A percentile compares a stretch with the other conserved stretches of the same genome.
Conservation (phyloP, 2,888 invertebrate genomes). For the Lymantria dispar region DNA sequence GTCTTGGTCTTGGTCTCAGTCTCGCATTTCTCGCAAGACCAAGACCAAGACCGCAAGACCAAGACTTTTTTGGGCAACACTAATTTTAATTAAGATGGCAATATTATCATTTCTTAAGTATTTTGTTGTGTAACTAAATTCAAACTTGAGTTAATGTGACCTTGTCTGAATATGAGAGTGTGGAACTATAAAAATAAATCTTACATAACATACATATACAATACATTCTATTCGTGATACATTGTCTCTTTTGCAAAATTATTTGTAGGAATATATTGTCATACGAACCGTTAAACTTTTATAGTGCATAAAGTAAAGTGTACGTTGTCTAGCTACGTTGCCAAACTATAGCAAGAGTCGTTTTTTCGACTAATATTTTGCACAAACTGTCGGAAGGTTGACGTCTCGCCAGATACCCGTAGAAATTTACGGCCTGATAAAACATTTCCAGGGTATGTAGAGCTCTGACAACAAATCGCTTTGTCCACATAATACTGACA, state of each 20-base stretch:
- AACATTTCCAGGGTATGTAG: conserved; percentile 55
- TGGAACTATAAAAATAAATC: not conserved
- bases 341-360: conserved; percentile 34
- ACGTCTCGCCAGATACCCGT: conserved; percentile 68
- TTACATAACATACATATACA: not conserved
- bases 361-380: conserved; percentile 57
- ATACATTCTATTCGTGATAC: not conserved
- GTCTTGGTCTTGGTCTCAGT: no score
- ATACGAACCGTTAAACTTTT: conserved; percentile 20
- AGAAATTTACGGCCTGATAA: conserved; percentile 78
- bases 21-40: no score
- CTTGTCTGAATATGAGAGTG: not conserved
- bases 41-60: no score
- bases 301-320: conserved; percentile 22
- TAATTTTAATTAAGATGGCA: no score
- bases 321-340: conserved; percentile 11
- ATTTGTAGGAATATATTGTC: not conserved
- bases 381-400: conserved; percentile 59
- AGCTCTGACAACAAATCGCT: conserved; percentile 48
- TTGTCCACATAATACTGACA: conserved; percentile 22
- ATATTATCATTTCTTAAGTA: not conserved
- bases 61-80: no score
- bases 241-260: not conserved
- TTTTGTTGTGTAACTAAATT: not conserved
- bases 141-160: not conserved